Evolutionary conservation across 2,113 vertebrate species (phyloP).

Genomic region (Pachypanchax playfairii): DNA sequence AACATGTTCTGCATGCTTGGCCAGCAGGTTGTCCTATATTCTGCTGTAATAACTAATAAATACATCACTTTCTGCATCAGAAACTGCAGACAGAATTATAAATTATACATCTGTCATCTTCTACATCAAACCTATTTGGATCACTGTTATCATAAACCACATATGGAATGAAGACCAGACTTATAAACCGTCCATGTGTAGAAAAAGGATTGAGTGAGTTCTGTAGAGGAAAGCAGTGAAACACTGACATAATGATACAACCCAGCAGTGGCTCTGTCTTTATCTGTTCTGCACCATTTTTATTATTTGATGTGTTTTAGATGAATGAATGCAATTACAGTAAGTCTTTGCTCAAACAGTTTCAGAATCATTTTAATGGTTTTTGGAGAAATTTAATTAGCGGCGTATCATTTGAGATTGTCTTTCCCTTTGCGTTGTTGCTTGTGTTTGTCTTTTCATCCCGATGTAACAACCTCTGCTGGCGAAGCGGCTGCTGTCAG

Average conservation of each 20-base stretch:
- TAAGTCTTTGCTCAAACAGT: slow-evolving; percentile 29
- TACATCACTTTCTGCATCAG: not conserved
- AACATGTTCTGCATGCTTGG: not conserved
- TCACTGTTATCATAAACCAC: accelerated
- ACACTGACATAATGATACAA: slow-evolving; percentile 19
- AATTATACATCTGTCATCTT: slow-evolving; percentile 7
- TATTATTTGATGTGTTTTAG: slow-evolving; percentile 45
- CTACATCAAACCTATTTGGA: not conserved
- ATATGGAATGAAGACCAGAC: not conserved
- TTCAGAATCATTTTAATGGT: slow-evolving; percentile 53
- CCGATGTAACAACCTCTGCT: not conserved
- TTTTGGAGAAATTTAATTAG: slow-evolving; percentile 56
- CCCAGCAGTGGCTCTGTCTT: slow-evolving; percentile 21
- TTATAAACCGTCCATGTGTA: not conserved
- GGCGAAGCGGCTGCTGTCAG: not conserved
- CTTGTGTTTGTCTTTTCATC: slow-evolving; percentile 29
- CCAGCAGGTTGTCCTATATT: not conserved
- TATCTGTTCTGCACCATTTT: slow-evolving; percentile 7
- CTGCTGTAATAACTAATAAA: slow-evolving; percentile 5
- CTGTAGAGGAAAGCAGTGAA: not conserved
- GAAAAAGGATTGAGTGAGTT: not conserved
- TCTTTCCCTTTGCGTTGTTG: slow-evolving; percentile 36
- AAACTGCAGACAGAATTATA: not conserved
- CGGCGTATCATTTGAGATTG: slow-evolving; percentile 40
- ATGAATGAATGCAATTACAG: slow-evolving; percentile 40